Conservation (phyloP, 2,113 vertebrate genomes). For the Ciconia stormi region DNA sequence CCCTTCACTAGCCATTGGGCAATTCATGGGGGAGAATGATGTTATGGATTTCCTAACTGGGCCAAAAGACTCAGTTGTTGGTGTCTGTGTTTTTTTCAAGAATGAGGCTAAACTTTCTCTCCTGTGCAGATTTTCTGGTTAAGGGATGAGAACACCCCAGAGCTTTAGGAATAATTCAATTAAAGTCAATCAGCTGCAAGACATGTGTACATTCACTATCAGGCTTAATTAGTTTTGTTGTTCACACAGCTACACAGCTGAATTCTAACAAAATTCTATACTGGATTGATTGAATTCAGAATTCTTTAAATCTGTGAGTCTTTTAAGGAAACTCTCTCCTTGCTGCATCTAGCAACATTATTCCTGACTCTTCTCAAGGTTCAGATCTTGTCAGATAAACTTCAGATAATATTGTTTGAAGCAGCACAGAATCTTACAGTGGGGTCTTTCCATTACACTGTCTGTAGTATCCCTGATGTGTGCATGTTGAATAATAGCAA, state of each 20-base stretch:
- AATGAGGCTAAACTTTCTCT: background rate
- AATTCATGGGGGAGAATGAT: background rate
- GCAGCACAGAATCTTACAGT: background rate
- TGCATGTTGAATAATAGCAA: background rate
- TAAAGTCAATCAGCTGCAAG: slow-evolving; percentile 11
- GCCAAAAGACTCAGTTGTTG: background rate
- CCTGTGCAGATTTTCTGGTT: background rate
- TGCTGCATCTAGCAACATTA: background rate
- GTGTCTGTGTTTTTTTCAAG: background rate
- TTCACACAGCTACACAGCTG: background rate
- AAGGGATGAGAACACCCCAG: background rate
- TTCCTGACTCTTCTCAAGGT: background rate
- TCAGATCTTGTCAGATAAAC: background rate
- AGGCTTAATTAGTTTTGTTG: slow-evolving; percentile 38
- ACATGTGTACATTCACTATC: background rate
- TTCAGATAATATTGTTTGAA: slow-evolving; percentile 1
- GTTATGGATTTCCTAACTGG: background rate
- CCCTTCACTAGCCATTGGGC: background rate
- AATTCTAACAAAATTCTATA: slow-evolving; percentile 38
- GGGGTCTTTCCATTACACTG: background rate
- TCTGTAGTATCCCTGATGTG: background rate
- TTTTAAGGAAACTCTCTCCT: background rate
- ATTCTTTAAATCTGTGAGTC: background rate
- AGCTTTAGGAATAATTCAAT: slow-evolving; percentile 23
- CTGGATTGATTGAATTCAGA: slow-evolving; percentile 12